Base-by-base conservation (phyloP, 2,888 invertebrate genomes). In the Leucania comma region DNA sequence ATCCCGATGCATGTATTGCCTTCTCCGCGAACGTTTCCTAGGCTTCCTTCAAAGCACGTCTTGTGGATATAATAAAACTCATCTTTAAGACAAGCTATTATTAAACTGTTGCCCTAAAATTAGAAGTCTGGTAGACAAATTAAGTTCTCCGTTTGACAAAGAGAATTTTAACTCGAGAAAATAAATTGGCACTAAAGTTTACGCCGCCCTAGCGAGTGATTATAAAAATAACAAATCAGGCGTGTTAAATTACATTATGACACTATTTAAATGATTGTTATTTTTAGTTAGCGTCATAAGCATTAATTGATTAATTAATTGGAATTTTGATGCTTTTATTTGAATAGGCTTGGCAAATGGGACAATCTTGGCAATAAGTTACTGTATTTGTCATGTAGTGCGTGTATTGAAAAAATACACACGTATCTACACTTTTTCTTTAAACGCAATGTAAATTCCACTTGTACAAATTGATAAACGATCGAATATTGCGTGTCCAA, bases 401-500 rank as follows among this genome's bases (percentile, higher is more conserved):
- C 59, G 62, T 81, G 51, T 22, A 62, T 60, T n/a, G 17, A 59
- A 61, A 54, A 72, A 48, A 5, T 26, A 59, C 32, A 38, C 35
- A 46, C 46, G 32, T 32, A 42, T 42, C 26, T 51, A 51, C 26
- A 29, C 12, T 14, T 54, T 62, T 53, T 68, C 54, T 35, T 22
- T 53, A 78, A 79, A 68, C 48, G 62, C 46, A 78, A 65, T 61
- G 35, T 68, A 59, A 62, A 79, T 67, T 59, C 56, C 66, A 66
- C 24, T 58, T 62, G 50, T 72, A 42, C 42, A 68, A 72, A 79
- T 80, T 79, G 68, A 82, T 69, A 60, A 71, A 75, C 56, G 65
- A 71, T 64, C 64, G 46, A 60, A 71, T 60, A 78, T 80, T 57
- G 83, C 75, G 80, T 83, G 83, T 46, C 12, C 26, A 38, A 68